These are phyloP conservation scores for Danio choprae DNA, from an alignment of 2,797 vertebrate genomes.

Conservation along the genomic window DNA sequence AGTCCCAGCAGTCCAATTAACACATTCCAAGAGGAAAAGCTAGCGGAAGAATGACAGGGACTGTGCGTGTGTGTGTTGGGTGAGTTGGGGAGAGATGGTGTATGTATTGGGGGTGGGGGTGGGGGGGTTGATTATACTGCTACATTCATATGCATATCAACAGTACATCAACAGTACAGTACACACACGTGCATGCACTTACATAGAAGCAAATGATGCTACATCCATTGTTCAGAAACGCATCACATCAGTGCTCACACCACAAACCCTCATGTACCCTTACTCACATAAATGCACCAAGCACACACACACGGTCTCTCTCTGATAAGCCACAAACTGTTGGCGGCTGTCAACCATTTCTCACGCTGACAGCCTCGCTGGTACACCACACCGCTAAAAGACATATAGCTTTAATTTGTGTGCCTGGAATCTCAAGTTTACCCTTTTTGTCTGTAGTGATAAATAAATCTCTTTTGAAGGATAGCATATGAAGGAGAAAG, in stretches of 20 bases:
- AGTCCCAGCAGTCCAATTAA: constrained; percentile 68
- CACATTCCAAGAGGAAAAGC: constrained; percentile 52
- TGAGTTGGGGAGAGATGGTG: background rate
- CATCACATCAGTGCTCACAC: constrained; percentile 11
- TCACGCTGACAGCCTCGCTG: constrained; percentile 65
- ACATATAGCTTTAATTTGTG: constrained; percentile 53
- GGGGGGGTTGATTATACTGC: constrained; percentile 27
- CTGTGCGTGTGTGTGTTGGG: constrained; percentile 2
- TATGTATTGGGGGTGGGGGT: background rate
- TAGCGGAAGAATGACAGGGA: constrained; percentile 31
- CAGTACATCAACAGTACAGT: no score
- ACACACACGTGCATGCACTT: background rate
- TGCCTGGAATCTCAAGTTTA: constrained; percentile 41
- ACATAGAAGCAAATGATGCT: constrained; percentile 36
- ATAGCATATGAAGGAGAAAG: background rate
- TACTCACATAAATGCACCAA: constrained; percentile 9
- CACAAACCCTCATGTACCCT: background rate
- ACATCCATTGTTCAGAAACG: constrained; percentile 11
- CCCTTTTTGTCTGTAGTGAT: constrained; percentile 69
- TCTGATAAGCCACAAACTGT: constrained; percentile 33
- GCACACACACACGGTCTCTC: constrained; percentile 13
- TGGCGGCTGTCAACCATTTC: constrained; percentile 62
- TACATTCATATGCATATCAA: constrained; percentile 15
- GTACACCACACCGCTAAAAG: constrained; percentile 25
- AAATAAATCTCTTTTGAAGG: constrained; percentile 62